Evolutionary conservation across 2,113 vertebrate genomes (phyloP), one percentile per base, ranked within the genome.

Genomic region (Hymenochirus boettgeri): DNA sequence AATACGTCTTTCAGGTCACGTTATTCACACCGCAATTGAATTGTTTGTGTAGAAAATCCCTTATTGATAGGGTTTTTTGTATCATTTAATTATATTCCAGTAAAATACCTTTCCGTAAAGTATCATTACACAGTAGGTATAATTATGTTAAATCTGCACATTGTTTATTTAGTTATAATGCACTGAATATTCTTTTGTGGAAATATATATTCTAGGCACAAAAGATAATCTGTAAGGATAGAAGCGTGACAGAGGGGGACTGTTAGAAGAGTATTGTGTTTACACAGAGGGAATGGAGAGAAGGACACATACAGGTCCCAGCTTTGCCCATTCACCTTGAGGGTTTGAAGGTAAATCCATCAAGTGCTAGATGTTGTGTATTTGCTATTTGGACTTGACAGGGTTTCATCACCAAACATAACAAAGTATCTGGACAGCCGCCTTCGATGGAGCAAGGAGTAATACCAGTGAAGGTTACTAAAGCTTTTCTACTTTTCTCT

Each of bases 341-440:
- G 1, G 37, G 3, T 9, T 29, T 13, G 48, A 35, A 64, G 37
- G 53, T 33, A 37, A 3, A 35, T 17, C 48, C 51, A 3, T 65
- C 55, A 65, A 37, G 6, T 64, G 15, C 0, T 54, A 60, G 9
- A 8, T 46, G 9, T 21, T 37, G 57, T 15, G 15, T 10, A 52
- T 63, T 21, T 33, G 48, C 21, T 1, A 10, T 65, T 57, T 37
- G 10, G 23, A 65, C 56, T 60, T 42, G 74, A 62, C 56, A 15
- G 57, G 45, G n/a, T 18, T 46, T 19, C 39, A 10, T 8, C 25
- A 3, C 0, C 3, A 12, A n/a, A 35, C 45, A 62, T 72, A 25
- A 2, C 55, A 50, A 70, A 42, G 1, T 24, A 47, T n/a, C n/a
- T 47, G 35, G 48, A 42, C 50, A 24, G 57, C 24, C 46, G 31